Base-by-base conservation (phyloP, 1,140 invertebrate species). In the Cataglyphis hispanica region DNA sequence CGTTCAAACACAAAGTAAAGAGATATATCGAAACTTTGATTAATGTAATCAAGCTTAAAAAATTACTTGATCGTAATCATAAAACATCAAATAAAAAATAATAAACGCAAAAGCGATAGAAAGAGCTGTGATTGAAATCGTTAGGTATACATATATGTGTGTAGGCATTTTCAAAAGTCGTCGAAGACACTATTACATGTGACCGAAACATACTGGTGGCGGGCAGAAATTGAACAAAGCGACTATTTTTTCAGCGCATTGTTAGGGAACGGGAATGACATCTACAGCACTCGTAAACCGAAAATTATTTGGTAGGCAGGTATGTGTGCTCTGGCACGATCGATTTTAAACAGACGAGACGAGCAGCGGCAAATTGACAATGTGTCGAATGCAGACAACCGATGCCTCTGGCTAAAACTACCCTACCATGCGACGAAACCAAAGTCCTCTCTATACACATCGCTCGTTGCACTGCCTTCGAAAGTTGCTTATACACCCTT, bases 301-400 rank as follows among this genome's bases (percentile, higher is more conserved):
- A 69, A 89, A 84, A 90, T 81, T 89, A 80, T 86, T 81, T 46
- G 85, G 67, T 81, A 84, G 84, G 69, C 88, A 88, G 88, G 86
- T 89, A 88, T 90, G 91, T 87, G 76, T 89, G 88, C 85, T 89
- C 91, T 91, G 91, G 70, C 85, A 74, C 89, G 92, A 94, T 94
- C 92, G 93, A 94, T 94, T 94, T 94, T 94, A 91, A 94, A 93
- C 91, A 90, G 86, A 87, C 88, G 89, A 91, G 92, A 92, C 91
- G 91, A 92, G 87, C 90, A 89, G 87, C 84, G 80, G 69, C 92
- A 93, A 94, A 94, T 94, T 95, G 93, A 95, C 93, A 94, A 91
- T 92, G 88, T 93, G 94, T 95, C 94, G 92, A 93, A 94, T 93
- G 92, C 94, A 95, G 94, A 84, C 92, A 87, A 90, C 90, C 90